phyloP scores from a whole-genome alignment of 2,797 vertebrate genomes.

The Peromyscus aztecus region DNA sequence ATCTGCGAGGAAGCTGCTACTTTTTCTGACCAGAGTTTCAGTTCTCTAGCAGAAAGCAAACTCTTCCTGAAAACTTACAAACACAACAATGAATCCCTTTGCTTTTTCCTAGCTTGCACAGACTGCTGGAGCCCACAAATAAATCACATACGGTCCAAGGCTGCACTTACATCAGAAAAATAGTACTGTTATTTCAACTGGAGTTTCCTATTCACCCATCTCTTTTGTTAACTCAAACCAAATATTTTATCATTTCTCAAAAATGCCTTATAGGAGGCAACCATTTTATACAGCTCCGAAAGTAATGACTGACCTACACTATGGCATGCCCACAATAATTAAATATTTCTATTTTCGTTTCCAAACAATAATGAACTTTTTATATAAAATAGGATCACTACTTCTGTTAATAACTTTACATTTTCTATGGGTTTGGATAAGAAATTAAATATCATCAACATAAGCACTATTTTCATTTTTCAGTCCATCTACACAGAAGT shows the following conservation, averaged over 20 bases:
- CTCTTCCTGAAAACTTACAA: slow-evolving; percentile 19
- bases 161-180: slow-evolving; percentile 49
- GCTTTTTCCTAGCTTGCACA: neutral
- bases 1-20: neutral
- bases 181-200: neutral
- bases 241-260: slow-evolving; percentile 53
- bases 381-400: slow-evolving; percentile 46
- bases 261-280: slow-evolving; percentile 31
- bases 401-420: slow-evolving; percentile 49
- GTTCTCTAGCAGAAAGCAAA: neutral
- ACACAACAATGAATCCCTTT: neutral
- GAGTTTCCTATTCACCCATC: slow-evolving; percentile 32
- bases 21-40: slow-evolving; percentile 2
- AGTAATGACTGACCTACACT: slow-evolving; percentile 8
- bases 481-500: neutral
- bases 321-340: slow-evolving; percentile 44
- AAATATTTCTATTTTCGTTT: slow-evolving; percentile 48
- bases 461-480: slow-evolving; percentile 2
- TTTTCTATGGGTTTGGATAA: slow-evolving; percentile 28
- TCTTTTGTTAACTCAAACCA: slow-evolving; percentile 61
- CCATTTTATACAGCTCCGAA: slow-evolving; percentile 42
- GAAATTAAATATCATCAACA: slow-evolving; percentile 52
- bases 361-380: slow-evolving; percentile 67
- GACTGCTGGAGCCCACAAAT: neutral
- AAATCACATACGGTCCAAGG: neutral